Base-by-base conservation (phyloP, 2,888 invertebrate species). In the Carabus problematicus region DNA sequence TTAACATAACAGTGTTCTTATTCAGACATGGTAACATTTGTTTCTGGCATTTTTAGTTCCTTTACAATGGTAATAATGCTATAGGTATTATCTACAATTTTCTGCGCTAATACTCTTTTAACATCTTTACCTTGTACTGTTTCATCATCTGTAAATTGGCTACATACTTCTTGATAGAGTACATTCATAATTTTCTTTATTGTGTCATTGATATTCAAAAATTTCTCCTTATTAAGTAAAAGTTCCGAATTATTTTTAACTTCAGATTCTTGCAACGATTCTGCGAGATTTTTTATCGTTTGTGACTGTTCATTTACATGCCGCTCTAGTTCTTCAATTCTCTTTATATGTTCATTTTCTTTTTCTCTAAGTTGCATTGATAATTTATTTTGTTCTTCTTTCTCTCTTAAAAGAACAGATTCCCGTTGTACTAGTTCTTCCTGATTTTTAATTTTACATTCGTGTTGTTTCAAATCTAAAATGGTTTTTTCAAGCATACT, bases 341-440 rank as follows among this genome's bases (percentile, higher is more conserved):
- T 69, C 12, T 60, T 14, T 14, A 58, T 74, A 70, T 49, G 71
- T 69, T 47, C 64, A 64, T 52, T 69, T 61, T 47, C 74, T 54
- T 55, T 70, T 56, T 42, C 40, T 59, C 67, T 67, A 47, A 59
- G 55, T 60, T 71, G 45, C 54, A 75, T 62, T 41, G 71, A 4
- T 19, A 71, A 60, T 18, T 68, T 71, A 49, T 68, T 69, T 14
- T 68, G 62, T 56, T 59, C 29, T 18, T 72, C 63, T 18, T 47
- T 68, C 62, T 68, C 71, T 59, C 39, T 56, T 40, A 64, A 19
- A 52, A 63, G 55, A 52, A 18, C 61, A 63, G 55, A 70, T 74
- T 70, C 42, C 70, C 64, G 39, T 70, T 69, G 19, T 70, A 67
- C 4, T 29, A 66, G 47, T 70, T 72, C 52, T 29, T 29, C 29